Evolutionary conservation across 2,797 vertebrate species (phyloP).

Genomic region (Melanotaenia nigrans): DNA sequence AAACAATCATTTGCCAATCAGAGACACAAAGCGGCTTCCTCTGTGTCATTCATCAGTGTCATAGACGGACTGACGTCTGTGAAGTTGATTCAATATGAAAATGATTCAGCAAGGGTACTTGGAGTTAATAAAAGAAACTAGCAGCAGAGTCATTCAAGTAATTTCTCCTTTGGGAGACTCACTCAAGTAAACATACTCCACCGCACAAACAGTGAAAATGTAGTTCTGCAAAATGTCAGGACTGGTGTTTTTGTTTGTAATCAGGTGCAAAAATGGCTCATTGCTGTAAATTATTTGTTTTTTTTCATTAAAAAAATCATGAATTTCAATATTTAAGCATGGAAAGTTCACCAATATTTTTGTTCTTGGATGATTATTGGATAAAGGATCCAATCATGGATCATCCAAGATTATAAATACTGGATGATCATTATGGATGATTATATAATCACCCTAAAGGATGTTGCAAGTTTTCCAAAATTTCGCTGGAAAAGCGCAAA

Average conservation of each 20-base stretch:
- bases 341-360: too few relatives aligned
- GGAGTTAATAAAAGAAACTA: constrained; percentile 30
- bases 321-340: not conserved
- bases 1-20: constrained; percentile 31
- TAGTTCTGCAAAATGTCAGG: not conserved
- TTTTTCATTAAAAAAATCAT: not conserved
- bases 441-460: not conserved
- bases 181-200: constrained; percentile 1
- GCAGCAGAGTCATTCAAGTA: constrained; percentile 12
- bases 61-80: constrained; percentile 14
- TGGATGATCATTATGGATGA: too few relatives aligned
- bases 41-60: constrained; percentile 29
- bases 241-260: not conserved
- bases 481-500: not conserved
- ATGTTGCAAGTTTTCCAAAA: not conserved
- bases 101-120: constrained; percentile 4
- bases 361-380: too few relatives aligned
- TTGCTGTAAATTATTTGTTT: not conserved
- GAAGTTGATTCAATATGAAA: constrained; percentile 28
- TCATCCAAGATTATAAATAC: too few relatives aligned
- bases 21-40: constrained; percentile 24
- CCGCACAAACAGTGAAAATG: not conserved
- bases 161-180: constrained; percentile 18
- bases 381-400: too few relatives aligned
- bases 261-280: not conserved